These are phyloP conservation scores for Eudemis profundana DNA, from an alignment of 2,888 invertebrate species.

Conservation along the genomic window DNA sequence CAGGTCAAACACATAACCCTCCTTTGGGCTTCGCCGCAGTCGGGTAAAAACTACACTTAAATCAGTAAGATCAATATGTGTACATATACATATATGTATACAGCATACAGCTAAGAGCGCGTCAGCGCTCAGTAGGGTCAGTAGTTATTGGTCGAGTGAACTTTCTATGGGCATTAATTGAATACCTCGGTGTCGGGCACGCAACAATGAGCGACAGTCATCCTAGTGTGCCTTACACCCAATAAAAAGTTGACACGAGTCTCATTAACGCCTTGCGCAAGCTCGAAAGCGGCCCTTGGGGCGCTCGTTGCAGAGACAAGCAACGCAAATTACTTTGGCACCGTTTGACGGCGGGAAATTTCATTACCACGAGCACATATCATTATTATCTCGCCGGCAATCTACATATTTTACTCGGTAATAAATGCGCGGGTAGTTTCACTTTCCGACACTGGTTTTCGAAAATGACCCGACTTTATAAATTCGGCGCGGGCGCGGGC, in stretches of 20 bases:
- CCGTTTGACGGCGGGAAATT: constrained; percentile 85
- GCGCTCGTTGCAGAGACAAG: constrained; percentile 81
- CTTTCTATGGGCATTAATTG: constrained; percentile 42
- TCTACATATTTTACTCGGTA: constrained; percentile 85
- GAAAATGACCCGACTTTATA: constrained; percentile 82
- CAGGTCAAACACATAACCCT: no score
- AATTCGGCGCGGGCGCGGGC: constrained; percentile 68
- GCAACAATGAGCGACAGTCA: constrained; percentile 55
- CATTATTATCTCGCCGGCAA: constrained; percentile 84
- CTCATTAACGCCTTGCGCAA: constrained; percentile 83
- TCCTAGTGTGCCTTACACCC: constrained; percentile 68
- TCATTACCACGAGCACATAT: constrained; percentile 86
- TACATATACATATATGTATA: no score
- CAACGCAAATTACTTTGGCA: constrained; percentile 85
- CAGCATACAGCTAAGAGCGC: no score
- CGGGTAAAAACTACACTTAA: no score
- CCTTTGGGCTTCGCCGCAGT: no score
- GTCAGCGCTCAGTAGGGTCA: constrained; percentile 7
- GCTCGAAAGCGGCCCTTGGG: constrained; percentile 84
- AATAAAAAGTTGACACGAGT: constrained; percentile 72
- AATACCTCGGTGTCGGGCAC: constrained; percentile 44
- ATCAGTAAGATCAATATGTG: background rate
- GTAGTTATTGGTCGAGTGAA: constrained; percentile 26
- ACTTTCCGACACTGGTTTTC: constrained; percentile 84
- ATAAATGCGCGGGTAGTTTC: constrained; percentile 84